Evolutionary conservation across 2,888 invertebrate genomes (phyloP).

Genomic region (Caenorhabditis angaria): DNA sequence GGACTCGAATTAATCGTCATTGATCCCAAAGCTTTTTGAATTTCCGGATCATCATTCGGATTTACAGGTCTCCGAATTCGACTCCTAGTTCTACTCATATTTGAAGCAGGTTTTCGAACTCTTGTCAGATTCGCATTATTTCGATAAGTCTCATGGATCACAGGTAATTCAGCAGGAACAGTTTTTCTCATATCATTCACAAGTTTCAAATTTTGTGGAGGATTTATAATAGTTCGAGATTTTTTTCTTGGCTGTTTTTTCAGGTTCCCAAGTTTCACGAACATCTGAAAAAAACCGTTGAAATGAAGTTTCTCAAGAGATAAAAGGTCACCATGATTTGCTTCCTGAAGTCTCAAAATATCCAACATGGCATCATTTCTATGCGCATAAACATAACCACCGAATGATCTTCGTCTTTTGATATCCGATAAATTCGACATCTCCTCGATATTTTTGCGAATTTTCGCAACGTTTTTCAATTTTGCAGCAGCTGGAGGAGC

Average conservation of each 20-base stretch:
- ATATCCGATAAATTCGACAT: conserved; percentile 6
- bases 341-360: conserved; percentile 9
- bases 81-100: conserved; percentile 4
- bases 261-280: neutral
- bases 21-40: conserved; percentile 31
- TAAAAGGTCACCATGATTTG: neutral
- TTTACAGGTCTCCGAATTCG: conserved; percentile 1
- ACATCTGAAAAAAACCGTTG: neutral
- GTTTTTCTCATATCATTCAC: conserved; percentile 31
- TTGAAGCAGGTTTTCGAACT: conserved; percentile 4
- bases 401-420: conserved; percentile 30
- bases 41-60: conserved; percentile 28
- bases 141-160: conserved; percentile 11
- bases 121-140: conserved; percentile 18
- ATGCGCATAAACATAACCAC: conserved; percentile 25
- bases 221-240: neutral
- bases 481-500: neutral
- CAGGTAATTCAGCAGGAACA: conserved; percentile 19
- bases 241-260: neutral
- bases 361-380: conserved; percentile 8
- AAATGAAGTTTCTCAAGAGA: neutral
- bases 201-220: neutral
- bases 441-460: conserved; percentile 6
- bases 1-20: conserved; percentile 15
- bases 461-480: conserved; percentile 6